Base-by-base conservation (phyloP, 2,113 vertebrate genomes). In the Marmota monax region DNA sequence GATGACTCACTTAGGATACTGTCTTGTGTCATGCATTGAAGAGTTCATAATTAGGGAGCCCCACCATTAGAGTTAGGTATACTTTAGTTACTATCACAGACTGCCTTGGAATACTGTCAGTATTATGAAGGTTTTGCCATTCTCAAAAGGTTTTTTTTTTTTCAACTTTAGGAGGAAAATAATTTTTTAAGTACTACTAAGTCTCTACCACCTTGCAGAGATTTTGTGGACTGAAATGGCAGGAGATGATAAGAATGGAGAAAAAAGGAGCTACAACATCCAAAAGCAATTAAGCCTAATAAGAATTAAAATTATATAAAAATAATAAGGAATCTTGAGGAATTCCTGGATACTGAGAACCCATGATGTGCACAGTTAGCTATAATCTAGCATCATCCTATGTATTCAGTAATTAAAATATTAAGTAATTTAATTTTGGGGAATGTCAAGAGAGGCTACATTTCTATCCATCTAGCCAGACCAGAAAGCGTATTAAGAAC, bases 271-370 rank as follows among this genome's bases (percentile, higher is more conserved):
- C 39, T 56, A 67, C 48, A 70, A 45, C 5, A 53, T 2, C 5
- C 39, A 82, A 51, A 14, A 88, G 10, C 22, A 89, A 25, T 89
- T 77, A 65, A 32, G 22, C 23, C 32, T 34, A 76, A 32, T 4
- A 42, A n/a, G 8, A 92, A 89, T 88, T 42, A 85, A 93, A 91
- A 53, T 83, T 72, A 25, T n/a, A 67, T 56, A 53, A 72, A 91
- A 88, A 42, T 11, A 20, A 51, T 73, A 72, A 29, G 16, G 27
- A 82, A 65, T 82, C 6, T 84, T 73, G 39, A 39, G 13, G 25
- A 22, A 58, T 67, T 91, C 23, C 8, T 74, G 39, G 23, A 27
- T n/a, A 12, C 58, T 42, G 17, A 20, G 77, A 90, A 63, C 11
- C 67, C 65, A 70, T 4, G 67, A 70, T 3, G 67, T 34, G 32